These are phyloP conservation scores for Drosophila kepulauana DNA, from an alignment of 1,140 invertebrate species.

Conservation along the genomic window DNA sequence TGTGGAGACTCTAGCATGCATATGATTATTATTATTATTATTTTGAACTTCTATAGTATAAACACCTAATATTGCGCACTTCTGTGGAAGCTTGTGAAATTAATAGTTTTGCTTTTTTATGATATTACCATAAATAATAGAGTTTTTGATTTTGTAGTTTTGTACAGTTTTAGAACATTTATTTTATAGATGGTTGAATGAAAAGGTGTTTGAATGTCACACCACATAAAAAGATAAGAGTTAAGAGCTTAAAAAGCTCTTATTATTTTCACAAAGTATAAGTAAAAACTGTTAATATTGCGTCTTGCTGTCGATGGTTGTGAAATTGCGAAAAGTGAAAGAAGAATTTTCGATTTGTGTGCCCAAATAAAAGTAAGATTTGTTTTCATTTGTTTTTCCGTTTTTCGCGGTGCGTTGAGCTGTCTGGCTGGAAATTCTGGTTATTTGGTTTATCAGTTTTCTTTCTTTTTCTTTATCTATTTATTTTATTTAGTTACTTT, in stretches of 20 bases:
- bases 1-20: no score
- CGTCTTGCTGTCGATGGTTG: constrained; percentile 3
- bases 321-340: constrained; percentile 49
- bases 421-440: constrained; percentile 73
- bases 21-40: no score
- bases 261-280: background rate
- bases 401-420: background rate
- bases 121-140: no score
- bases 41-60: no score
- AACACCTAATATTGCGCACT: no score
- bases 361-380: constrained; percentile 27
- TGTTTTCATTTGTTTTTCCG: background rate
- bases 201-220: background rate
- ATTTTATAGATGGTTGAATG: no score
- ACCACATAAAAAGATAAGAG: background rate
- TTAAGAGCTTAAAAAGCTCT: background rate
- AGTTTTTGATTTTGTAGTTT: no score
- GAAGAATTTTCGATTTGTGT: constrained; percentile 29
- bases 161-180: no score
- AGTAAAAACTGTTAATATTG: background rate
- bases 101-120: no score
- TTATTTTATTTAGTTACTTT: constrained; percentile 46
- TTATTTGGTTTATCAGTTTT: constrained; percentile 53
- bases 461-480: constrained; percentile 34
- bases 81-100: no score